A percentile compares a stretch with the other conserved stretches of the same genome.
Conservation (phyloP, 2,113 vertebrate species). For the Protobothrops mucrosquamatus region DNA sequence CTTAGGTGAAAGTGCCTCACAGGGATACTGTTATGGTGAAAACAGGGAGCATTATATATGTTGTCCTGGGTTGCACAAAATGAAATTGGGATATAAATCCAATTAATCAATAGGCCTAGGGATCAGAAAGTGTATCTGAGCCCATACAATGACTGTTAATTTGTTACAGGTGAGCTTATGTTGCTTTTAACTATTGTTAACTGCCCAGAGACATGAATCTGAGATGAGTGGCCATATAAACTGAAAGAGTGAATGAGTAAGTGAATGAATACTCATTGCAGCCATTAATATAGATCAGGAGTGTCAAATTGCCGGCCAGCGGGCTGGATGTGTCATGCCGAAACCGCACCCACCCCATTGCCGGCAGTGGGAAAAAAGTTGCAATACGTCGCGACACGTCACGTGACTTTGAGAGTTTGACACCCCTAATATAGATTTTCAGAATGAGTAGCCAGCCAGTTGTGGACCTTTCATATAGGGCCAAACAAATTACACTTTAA, state of each 20-base stretch:
- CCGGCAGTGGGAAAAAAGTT: no score
- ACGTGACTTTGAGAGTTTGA: no score
- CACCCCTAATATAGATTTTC: no score
- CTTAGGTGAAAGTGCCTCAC: background rate
- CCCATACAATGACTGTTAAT: background rate
- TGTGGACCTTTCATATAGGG: background rate
- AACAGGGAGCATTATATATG: background rate
- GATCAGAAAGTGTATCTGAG: background rate
- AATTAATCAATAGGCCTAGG: background rate
- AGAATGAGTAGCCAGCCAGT: background rate
- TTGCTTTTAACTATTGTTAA: background rate
- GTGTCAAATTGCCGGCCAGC: no score
- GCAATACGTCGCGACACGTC: no score
- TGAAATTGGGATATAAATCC: background rate
- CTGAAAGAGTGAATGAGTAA: background rate
- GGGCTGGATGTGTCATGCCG: no score
- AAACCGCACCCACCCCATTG: no score
- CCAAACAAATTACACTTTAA: background rate
- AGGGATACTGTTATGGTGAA: background rate
- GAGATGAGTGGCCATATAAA: background rate
- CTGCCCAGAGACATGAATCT: background rate
- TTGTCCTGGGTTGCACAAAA: background rate
- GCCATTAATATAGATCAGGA: background rate
- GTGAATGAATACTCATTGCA: background rate
- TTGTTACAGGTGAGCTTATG: background rate